Percentiles rank a stretch among this genome's conserved stretches.
Conservation (phyloP, 2,797 vertebrate species). For the Salmo trutta region DNA sequence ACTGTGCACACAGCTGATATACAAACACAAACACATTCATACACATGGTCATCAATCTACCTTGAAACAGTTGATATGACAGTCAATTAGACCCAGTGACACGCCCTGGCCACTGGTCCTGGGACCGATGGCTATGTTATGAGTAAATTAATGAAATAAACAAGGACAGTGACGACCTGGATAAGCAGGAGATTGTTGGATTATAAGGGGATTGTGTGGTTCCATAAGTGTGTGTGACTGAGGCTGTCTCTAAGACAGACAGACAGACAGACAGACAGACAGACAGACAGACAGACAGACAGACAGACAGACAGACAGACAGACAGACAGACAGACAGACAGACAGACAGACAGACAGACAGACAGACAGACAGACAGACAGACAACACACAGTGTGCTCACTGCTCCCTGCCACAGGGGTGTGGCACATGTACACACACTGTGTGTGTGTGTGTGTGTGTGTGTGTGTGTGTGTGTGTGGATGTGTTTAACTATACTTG, state of each 20-base stretch:
- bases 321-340: too few species aligned
- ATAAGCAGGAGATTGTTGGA: background rate
- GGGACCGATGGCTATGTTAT: background rate
- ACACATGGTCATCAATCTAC: background rate
- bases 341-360: too few species aligned
- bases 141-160: background rate
- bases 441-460: background rate
- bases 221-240: background rate
- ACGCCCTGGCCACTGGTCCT: background rate
- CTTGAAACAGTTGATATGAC: background rate
- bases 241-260: background rate
- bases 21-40: background rate
- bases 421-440: conserved; percentile 9
- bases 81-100: background rate
- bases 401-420: conserved; percentile 5
- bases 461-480: background rate
- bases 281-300: too few species aligned
- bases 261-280: background rate
- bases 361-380: background rate
- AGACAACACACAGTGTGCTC: background rate
- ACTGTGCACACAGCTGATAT: background rate
- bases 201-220: background rate
- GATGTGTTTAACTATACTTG: too few species aligned
- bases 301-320: too few species aligned
- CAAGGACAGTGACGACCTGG: background rate